These are phyloP conservation scores for Australoheros scitulus DNA, from an alignment of 2,113 vertebrate species.

Conservation along the genomic window DNA sequence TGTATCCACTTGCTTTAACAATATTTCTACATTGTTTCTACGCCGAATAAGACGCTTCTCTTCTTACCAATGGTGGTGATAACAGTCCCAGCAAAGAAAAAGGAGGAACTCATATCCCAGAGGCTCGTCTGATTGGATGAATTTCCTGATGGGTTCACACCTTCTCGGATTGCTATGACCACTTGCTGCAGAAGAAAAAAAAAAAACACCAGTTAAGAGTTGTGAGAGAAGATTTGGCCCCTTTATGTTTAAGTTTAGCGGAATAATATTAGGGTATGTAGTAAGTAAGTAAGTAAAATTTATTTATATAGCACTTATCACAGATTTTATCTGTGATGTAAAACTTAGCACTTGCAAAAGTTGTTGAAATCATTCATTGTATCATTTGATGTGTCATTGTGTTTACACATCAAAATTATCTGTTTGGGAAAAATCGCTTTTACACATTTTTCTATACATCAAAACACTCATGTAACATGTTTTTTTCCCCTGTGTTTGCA, in stretches of 20 bases:
- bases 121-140: conserved; percentile 93
- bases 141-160: conserved; percentile 94
- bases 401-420: background rate
- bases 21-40: background rate
- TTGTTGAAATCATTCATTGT: too few species aligned
- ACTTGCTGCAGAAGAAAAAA: conserved; percentile 85
- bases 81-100: conserved; percentile 99
- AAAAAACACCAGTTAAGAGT: conserved; percentile 10
- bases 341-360: too few species aligned
- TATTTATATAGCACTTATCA: too few species aligned
- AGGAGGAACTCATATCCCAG: conserved; percentile 98
- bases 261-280: background rate
- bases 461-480: background rate
- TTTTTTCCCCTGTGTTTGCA: background rate
- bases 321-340: too few species aligned
- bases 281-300: too few species aligned
- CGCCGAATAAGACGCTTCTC: background rate
- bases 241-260: too few species aligned
- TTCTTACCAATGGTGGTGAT: conserved; percentile 98
- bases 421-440: background rate
- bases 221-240: conserved; percentile 1
- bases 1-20: background rate
- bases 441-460: background rate
- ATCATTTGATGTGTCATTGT: background rate
- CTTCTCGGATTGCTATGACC: conserved; percentile 92